Base-by-base conservation (phyloP, 2,888 invertebrate species). In the Lysandra bellargus region DNA sequence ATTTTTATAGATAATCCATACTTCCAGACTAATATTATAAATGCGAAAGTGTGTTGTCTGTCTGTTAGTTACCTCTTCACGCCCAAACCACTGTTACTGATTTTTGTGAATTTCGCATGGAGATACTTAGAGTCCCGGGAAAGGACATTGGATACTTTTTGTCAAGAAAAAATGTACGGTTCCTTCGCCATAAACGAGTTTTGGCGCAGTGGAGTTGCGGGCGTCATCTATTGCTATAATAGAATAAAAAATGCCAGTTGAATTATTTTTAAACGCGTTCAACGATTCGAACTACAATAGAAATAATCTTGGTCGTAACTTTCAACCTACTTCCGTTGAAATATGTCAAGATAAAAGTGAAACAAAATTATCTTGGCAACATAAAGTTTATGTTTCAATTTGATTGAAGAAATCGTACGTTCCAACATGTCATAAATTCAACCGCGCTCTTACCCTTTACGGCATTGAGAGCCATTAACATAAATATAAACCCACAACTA, bases 401-500 rank as follows among this genome's bases (percentile, higher is more conserved):
- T 79, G 79, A 79, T 79, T 75, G 74, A 75, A 75, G 79, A 40
- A 79, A 75, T 61, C 75, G 61, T 79, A 74, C 44, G 78, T 79
- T 73, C 57, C 37, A 61, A 80, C 79, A 79, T 78, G 81, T 76
- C 76, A 80, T 82, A 80, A 82, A 82, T 80, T 81, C 78, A 78
- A 80, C 81, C 79, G 79, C 61, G 78, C 81, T 81, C 76, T 80
- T 76, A 40, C 80, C 80, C 78, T 82, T 83, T 81, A 82, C 81
- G 82, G 82, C 78, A 79, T 83, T 80, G 82, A 78, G 79, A 78
- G 69, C 81, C 81, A 85, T 85, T 85, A 85, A 83, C 83, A 83
- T 79, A 78, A 61, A 77, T 81, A 80, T 82, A 85, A 86, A 85
- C 83, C 82, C 82, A 81, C 84, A 83, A 83, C 83, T 84, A 83